These are phyloP conservation scores for Colletes latitarsis DNA, from an alignment of 1,140 invertebrate species.

Conservation along the genomic window DNA sequence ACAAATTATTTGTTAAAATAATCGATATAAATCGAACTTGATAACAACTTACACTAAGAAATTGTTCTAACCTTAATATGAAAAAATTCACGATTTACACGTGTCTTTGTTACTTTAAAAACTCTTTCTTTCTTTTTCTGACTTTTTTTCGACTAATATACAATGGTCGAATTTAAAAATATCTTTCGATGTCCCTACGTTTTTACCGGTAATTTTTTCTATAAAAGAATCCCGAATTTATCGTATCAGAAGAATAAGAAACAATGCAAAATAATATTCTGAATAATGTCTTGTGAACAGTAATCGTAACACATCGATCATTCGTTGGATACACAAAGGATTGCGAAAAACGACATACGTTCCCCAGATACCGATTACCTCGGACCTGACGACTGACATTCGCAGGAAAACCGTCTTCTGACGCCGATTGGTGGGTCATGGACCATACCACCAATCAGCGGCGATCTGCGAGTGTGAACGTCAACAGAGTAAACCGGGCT, in stretches of 20 bases:
- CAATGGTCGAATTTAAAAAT: conserved; percentile 49
- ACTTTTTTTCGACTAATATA: background rate
- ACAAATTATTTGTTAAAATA: background rate
- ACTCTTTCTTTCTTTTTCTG: background rate
- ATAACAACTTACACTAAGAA: background rate
- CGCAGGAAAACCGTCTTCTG: conserved; percentile 42
- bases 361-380: conserved; percentile 43
- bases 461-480: conserved; percentile 54
- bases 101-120: conserved; percentile 15
- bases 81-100: background rate
- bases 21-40: background rate
- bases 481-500: conserved; percentile 64
- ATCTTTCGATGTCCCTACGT: conserved; percentile 10
- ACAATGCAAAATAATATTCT: background rate
- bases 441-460: conserved; percentile 52
- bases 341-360: conserved; percentile 53
- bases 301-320: conserved; percentile 43
- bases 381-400: conserved; percentile 60
- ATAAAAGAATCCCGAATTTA: background rate
- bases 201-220: conserved; percentile 35
- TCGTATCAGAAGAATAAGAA: background rate
- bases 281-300: conserved; percentile 10
- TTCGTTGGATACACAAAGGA: conserved; percentile 43
- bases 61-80: conserved; percentile 34
- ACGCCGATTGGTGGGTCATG: conserved; percentile 58